Conservation (phyloP, 2,797 vertebrate genomes). For the Poecile montanus region DNA sequence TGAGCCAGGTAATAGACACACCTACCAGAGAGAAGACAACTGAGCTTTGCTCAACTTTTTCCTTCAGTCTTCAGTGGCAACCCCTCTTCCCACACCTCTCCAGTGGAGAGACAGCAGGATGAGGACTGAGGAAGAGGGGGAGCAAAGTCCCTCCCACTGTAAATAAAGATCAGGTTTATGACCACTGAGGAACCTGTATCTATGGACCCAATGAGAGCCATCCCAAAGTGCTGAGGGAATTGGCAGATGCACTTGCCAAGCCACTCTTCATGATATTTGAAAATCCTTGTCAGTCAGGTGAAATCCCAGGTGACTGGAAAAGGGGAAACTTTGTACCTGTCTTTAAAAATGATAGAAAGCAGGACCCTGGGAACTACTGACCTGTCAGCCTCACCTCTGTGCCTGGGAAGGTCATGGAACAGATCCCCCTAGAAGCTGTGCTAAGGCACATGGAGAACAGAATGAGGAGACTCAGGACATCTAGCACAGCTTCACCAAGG, state of each 20-base stretch:
- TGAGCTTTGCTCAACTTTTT: not conserved
- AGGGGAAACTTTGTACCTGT: not conserved
- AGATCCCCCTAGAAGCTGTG: not conserved
- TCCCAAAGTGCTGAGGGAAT: not conserved
- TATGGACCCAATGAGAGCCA: not conserved
- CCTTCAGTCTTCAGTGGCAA: not conserved
- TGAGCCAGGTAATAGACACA: not conserved
- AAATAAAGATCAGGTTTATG: not conserved
- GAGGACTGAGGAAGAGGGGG: not conserved
- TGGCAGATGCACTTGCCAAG: not conserved
- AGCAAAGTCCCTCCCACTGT: not conserved
- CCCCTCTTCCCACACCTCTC: not conserved
- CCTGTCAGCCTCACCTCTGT: not conserved
- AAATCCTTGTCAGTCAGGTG: not conserved
- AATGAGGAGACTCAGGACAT: not conserved
- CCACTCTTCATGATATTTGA: rapidly evolving
- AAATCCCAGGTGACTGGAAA: not conserved
- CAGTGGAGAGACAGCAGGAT: not conserved
- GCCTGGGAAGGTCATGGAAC: not conserved
- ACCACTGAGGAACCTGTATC: not conserved
- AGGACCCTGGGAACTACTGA: not conserved
- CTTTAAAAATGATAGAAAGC: rapidly evolving
- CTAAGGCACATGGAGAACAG: rapidly evolving
- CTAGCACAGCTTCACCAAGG: rapidly evolving
- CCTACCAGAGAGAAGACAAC: too few relatives aligned